Evolutionary conservation across 30 jellyfish, hydroid and myxozoan genomes (phyloP).

Genomic region (Cassiopea xamachana): DNA sequence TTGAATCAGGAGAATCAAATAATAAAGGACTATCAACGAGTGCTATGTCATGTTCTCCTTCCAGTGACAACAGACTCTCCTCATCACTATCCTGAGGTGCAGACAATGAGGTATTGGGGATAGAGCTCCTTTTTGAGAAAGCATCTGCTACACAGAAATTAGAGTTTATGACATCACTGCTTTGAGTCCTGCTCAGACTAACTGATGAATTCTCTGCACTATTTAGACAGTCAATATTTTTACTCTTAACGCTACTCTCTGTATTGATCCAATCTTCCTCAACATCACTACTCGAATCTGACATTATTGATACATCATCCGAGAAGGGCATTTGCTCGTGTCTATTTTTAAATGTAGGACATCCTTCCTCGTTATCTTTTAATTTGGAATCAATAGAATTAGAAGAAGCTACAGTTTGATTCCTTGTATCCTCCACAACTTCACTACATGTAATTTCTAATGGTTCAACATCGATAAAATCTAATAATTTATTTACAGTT

Average conservation of each 20-base stretch:
- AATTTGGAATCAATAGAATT: background rate
- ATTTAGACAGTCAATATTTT: background rate
- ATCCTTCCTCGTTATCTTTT: background rate
- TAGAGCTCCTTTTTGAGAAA: background rate
- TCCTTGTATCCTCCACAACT: background rate
- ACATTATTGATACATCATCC: background rate
- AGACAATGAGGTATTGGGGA: background rate
- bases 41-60: background rate
- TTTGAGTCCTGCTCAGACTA: background rate
- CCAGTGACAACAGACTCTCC: background rate
- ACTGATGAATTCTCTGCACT: background rate
- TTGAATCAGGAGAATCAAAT: slow-evolving; percentile 16
- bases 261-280: slow-evolving; percentile 8
- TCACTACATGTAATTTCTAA: background rate
- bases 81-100: background rate
- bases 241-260: background rate
- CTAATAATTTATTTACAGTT: no score
- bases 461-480: background rate
- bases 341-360: background rate
- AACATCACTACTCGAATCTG: slow-evolving; percentile 39
- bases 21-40: slow-evolving; percentile 2
- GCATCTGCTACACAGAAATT: background rate
- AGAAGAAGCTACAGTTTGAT: background rate
- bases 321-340: background rate
- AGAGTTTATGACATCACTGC: background rate